Conservation (phyloP, 2,797 vertebrate species). For the Pseudopleuronectes americanus region DNA sequence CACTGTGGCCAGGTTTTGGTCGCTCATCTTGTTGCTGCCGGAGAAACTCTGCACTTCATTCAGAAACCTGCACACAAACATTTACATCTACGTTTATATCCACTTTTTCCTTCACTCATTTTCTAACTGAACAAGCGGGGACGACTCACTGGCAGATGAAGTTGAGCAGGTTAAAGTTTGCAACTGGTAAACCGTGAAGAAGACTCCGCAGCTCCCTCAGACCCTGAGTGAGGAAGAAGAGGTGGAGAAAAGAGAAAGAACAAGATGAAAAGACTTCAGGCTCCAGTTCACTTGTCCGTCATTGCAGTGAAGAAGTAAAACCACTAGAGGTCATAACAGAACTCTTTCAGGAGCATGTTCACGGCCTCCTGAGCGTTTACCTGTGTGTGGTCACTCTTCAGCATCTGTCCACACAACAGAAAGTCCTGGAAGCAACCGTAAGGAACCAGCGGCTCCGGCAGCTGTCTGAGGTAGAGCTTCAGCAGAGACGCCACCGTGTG, state of each 20-base stretch:
- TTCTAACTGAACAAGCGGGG: too few relatives aligned
- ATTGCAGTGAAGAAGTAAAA: too few relatives aligned
- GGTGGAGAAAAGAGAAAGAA: too few relatives aligned
- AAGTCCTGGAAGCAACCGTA: conserved; percentile 82
- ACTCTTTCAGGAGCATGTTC: too few relatives aligned
- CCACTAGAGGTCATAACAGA: too few relatives aligned
- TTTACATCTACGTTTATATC: neutral
- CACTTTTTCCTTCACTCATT: too few relatives aligned
- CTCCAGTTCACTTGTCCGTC: too few relatives aligned
- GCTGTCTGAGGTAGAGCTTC: conserved; percentile 86
- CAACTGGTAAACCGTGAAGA: conserved; percentile 82
- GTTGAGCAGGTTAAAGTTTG: conserved; percentile 85
- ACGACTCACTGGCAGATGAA: conserved; percentile 83
- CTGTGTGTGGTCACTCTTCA: conserved; percentile 69
- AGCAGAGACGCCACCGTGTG: conserved; percentile 87
- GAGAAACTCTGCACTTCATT: conserved; percentile 85
- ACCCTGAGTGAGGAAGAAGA: conserved; percentile 60
- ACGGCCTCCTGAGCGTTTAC: conserved; percentile 45
- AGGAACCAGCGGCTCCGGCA: conserved; percentile 86
- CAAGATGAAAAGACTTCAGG: neutral
- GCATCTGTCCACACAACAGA: conserved; percentile 78
- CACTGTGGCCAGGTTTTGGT: conserved; percentile 85
- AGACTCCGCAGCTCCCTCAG: conserved; percentile 77
- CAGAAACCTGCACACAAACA: conserved; percentile 76
- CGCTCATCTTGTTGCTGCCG: conserved; percentile 83